phyloP scores from a whole-genome alignment of 2,113 vertebrate species.

The Prunella fulvescens region DNA sequence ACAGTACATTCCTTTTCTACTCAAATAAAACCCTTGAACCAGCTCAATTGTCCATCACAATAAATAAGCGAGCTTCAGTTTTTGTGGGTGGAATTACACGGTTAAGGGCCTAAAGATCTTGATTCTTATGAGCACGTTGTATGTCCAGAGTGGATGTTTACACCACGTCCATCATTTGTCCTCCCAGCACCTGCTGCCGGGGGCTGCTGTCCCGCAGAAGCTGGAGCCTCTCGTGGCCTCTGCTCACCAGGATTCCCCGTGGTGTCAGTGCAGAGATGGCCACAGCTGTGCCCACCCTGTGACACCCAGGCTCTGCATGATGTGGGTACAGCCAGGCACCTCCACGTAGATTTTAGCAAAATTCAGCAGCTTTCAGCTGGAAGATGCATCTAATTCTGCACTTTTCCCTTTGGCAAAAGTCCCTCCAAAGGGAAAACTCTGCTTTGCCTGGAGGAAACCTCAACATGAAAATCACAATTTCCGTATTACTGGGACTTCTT shows the following conservation, averaged over 20 bases:
- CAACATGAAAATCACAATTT: background rate
- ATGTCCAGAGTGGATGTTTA: background rate
- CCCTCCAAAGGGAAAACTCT: background rate
- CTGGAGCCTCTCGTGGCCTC: background rate
- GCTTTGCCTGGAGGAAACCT: background rate
- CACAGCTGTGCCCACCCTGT: background rate
- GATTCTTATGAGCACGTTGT: accelerated
- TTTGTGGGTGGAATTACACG: background rate
- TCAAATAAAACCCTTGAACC: background rate
- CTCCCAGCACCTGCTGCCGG: background rate
- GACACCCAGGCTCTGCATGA: accelerated
- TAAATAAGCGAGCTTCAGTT: background rate
- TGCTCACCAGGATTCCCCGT: accelerated
- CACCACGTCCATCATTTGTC: background rate
- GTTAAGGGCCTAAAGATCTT: background rate
- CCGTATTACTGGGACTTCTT: accelerated
- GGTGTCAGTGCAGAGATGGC: background rate
- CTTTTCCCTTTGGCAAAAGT: background rate
- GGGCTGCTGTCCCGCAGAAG: background rate
- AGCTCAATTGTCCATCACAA: background rate
- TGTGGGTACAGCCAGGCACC: accelerated
- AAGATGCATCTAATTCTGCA: background rate
- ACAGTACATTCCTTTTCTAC: background rate
- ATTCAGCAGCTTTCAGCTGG: background rate
- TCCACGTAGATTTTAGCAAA: background rate